phyloP scores from a whole-genome alignment of 2,797 vertebrate species.

The Sebastes minor region DNA sequence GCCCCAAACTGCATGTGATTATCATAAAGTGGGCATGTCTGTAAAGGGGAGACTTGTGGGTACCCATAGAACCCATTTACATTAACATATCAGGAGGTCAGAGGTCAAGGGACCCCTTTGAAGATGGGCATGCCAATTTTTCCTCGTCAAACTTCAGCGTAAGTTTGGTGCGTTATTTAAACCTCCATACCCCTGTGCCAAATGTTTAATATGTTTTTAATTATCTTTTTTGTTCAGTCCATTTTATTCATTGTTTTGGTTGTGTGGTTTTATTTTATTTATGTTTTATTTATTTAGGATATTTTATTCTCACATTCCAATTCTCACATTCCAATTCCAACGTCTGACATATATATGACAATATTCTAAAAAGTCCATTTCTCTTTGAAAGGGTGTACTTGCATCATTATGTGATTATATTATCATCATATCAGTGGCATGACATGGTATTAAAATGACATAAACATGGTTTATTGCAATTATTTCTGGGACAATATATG shows the following conservation, averaged over 20 bases:
- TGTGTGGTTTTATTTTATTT: no score
- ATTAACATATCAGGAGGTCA: no score
- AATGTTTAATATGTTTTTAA: background rate
- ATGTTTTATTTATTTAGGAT: background rate
- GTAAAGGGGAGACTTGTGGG: no score
- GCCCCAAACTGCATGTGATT: no score
- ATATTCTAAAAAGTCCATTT: background rate
- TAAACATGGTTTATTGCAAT: background rate
- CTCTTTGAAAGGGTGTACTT: background rate
- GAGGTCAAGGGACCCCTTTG: no score
- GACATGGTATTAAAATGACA: background rate
- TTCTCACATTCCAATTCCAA: background rate
- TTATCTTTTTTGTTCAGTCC: background rate
- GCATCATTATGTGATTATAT: background rate
- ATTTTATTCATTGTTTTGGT: background rate
- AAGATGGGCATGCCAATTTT: no score
- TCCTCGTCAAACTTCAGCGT: rapidly evolving
- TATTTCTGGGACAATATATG: background rate
- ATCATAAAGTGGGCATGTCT: no score
- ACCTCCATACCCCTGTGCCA: no score
- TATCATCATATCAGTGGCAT: background rate
- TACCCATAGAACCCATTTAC: no score
- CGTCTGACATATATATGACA: no score
- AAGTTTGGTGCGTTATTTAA: no score
- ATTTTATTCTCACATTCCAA: background rate